phyloP scores from a whole-genome alignment of 2,888 invertebrate species.

The Chelonus formosanus region DNA sequence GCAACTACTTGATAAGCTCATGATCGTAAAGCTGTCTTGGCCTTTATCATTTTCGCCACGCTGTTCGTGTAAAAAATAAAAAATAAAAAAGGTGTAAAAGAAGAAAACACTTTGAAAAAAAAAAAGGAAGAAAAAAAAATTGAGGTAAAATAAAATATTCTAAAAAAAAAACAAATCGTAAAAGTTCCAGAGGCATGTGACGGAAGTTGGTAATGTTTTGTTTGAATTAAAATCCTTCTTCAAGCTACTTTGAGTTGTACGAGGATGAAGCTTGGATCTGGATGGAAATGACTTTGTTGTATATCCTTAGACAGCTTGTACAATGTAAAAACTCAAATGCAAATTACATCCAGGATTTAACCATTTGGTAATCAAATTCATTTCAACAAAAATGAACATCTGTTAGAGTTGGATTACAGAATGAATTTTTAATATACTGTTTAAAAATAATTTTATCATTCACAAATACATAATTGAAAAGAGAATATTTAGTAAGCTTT shows the following conservation, averaged over 20 bases:
- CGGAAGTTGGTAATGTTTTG: slow-evolving; percentile 9
- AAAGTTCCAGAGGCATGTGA: not conserved
- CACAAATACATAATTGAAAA: too few species aligned
- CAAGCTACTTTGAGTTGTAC: not conserved
- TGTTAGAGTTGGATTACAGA: too few species aligned
- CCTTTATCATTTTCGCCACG: slow-evolving; percentile 22
- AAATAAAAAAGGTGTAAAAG: slow-evolving; percentile 5
- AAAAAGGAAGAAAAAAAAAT: slow-evolving; percentile 12
- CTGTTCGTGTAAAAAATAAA: slow-evolving; percentile 17
- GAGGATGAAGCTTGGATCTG: not conserved
- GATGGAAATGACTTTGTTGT: slow-evolving; percentile 14
- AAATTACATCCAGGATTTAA: slow-evolving; percentile 2
- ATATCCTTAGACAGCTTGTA: slow-evolving; percentile 1
- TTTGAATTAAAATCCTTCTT: slow-evolving; percentile 9
- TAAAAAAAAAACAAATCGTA: not conserved
- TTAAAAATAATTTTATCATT: too few species aligned
- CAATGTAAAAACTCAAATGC: slow-evolving; percentile 3
- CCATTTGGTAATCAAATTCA: not conserved
- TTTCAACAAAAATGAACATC: not conserved
- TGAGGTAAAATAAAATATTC: not conserved
- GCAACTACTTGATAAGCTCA: slow-evolving; percentile 34
- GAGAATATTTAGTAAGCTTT: too few species aligned
- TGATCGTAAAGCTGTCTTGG: slow-evolving; percentile 30
- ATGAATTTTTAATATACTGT: too few species aligned
- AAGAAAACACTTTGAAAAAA: not conserved